Evolutionary conservation across 92 coral and sea anemone genomes (phyloP).

Genomic region (Hydrozoanthus gracilis): DNA sequence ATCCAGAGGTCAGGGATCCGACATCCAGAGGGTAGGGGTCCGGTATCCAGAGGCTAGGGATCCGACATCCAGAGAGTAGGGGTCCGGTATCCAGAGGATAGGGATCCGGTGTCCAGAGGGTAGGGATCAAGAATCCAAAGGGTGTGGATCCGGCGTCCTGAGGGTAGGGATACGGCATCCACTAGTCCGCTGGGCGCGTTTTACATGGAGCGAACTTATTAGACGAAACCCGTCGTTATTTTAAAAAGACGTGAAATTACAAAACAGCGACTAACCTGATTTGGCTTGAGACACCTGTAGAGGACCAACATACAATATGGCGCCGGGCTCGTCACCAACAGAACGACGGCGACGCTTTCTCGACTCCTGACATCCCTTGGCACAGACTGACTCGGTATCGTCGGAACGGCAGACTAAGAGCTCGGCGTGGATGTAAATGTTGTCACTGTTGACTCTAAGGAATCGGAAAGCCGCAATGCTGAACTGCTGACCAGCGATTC

Average conservation of each 20-base stretch:
- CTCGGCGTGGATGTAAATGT: conserved; percentile 68
- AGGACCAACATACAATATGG: conserved; percentile 59
- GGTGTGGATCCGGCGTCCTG: too few species aligned
- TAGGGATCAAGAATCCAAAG: too few species aligned
- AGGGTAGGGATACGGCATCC: too few species aligned
- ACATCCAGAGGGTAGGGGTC: too few species aligned
- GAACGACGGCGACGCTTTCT: conserved; percentile 59
- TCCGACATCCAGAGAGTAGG: too few species aligned
- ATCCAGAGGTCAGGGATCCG: too few species aligned
- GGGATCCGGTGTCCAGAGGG: too few species aligned
- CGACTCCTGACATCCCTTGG: conserved; percentile 59
- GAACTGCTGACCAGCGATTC: conserved; percentile 61
- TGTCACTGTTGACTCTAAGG: conserved; percentile 10
- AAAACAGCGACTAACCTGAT: conserved; percentile 19
- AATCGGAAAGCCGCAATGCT: conserved; percentile 72
- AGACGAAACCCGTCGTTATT: background rate
- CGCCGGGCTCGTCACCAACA: conserved; percentile 52
- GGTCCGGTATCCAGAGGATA: too few species aligned
- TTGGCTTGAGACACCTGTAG: conserved; percentile 40
- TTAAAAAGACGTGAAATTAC: background rate
- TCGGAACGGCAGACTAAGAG: conserved; percentile 81
- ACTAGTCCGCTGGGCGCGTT: too few species aligned
- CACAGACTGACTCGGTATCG: conserved; percentile 69
- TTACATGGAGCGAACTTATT: too few species aligned
- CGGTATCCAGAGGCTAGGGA: too few species aligned